A percentile compares a stretch with the other conserved stretches of the same genome.
These are phyloP conservation scores for Xyrichtys novacula DNA, from an alignment of 2,797 vertebrate species.

Conservation along the genomic window DNA sequence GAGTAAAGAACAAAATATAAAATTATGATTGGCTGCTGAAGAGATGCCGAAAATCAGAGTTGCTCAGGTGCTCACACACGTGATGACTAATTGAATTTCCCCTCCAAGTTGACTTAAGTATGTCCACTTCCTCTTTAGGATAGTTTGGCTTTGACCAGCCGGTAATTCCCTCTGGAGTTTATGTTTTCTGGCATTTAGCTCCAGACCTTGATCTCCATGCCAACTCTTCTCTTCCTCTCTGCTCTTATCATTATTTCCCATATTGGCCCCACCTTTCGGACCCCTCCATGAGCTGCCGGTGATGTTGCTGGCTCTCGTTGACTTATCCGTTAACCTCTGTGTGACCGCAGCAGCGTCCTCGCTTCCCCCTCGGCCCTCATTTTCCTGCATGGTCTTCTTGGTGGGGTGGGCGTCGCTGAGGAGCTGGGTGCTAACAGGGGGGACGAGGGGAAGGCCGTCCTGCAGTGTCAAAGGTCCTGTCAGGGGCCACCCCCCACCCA, in stretches of 20 bases:
- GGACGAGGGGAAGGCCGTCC: conserved; percentile 66
- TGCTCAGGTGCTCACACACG: too few relatives aligned
- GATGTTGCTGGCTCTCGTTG: conserved; percentile 24
- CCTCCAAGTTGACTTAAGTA: too few relatives aligned
- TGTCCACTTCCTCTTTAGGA: too few relatives aligned
- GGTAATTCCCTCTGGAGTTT: background rate
- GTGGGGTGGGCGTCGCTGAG: conserved; percentile 61
- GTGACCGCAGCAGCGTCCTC: conserved; percentile 73
- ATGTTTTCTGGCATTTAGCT: background rate
- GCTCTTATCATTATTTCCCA: background rate
- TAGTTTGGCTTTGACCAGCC: background rate
- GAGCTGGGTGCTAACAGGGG: conserved; percentile 53
- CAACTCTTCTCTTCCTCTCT: background rate
- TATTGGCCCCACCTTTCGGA: background rate
- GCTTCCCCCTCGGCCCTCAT: conserved; percentile 36
- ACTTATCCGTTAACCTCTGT: conserved; percentile 74
- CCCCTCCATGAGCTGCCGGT: background rate
- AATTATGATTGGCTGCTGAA: too few relatives aligned
- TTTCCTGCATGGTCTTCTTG: conserved; percentile 50
- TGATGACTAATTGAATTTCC: too few relatives aligned
- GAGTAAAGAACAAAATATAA: too few relatives aligned
- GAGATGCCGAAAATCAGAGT: too few relatives aligned
- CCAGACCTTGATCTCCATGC: background rate
- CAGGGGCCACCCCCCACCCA: conserved; percentile 67
- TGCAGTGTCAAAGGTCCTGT: conserved; percentile 81